phyloP scores from a whole-genome alignment of 2,797 vertebrate species.

The Miichthys miiuy region DNA sequence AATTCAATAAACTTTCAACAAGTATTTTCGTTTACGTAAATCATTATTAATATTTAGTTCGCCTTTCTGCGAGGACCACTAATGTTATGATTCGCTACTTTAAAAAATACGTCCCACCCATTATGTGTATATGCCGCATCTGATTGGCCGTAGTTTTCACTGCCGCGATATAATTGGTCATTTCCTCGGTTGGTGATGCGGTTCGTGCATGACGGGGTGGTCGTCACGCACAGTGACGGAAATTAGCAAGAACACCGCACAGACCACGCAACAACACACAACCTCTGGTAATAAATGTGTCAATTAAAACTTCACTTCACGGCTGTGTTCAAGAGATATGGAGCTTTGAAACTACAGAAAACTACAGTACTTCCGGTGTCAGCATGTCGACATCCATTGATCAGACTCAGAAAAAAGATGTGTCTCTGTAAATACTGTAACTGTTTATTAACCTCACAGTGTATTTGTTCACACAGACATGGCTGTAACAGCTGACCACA shows the following conservation, averaged over 20 bases:
- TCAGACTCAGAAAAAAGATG: neutral
- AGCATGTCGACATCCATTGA: neutral
- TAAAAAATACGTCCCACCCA: conserved; percentile 31
- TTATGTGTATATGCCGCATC: accelerated
- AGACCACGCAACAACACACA: neutral
- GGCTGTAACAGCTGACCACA: conserved; percentile 84
- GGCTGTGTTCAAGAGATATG: neutral
- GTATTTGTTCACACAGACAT: conserved; percentile 67
- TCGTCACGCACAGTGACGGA: neutral
- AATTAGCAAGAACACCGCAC: neutral
- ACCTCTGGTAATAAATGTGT: neutral
- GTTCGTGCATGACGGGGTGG: neutral
- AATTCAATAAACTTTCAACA: accelerated
- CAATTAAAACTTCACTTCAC: accelerated
- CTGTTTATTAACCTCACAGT: neutral
- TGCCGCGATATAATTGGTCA: conserved; percentile 52
- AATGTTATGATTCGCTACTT: conserved; percentile 52
- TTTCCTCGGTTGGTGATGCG: accelerated
- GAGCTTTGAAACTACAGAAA: neutral
- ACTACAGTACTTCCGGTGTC: conserved; percentile 3
- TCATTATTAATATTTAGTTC: neutral
- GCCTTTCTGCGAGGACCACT: conserved; percentile 28
- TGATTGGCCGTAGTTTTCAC: conserved; percentile 48
- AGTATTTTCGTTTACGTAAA: neutral
- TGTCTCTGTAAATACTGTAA: neutral